Conservation (phyloP, 1,140 invertebrate species). For the Trialeurodes vaporariorum region DNA sequence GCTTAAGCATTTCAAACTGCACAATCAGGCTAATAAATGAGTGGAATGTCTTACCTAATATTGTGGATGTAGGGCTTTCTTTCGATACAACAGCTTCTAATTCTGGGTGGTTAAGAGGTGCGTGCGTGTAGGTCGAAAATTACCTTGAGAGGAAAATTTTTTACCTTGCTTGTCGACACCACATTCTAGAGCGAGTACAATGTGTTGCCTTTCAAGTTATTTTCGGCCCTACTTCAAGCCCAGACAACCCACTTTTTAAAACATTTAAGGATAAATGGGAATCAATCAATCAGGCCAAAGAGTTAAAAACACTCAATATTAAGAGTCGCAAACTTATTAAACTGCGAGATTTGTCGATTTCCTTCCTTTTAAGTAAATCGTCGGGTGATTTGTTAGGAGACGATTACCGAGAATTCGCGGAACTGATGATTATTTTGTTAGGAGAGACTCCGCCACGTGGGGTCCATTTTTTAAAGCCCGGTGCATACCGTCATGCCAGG, state of each 20-base stretch:
- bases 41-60: slow-evolving; percentile 1
- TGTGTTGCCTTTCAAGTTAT: slow-evolving; percentile 6
- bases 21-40: slow-evolving; percentile 7
- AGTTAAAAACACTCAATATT: slow-evolving; percentile 17
- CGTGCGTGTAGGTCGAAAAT: slow-evolving; percentile 9
- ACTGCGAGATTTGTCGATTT: slow-evolving; percentile 19
- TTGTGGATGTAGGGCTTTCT: slow-evolving; percentile 6
- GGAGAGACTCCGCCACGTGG: slow-evolving; percentile 15
- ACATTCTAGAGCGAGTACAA: slow-evolving; percentile 9
- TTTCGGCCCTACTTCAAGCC: slow-evolving; percentile 11
- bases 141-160: slow-evolving; percentile 10
- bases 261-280: slow-evolving; percentile 23
- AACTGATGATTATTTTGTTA: slow-evolving; percentile 13
- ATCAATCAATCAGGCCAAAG: slow-evolving; percentile 19
- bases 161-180: slow-evolving; percentile 14
- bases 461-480: slow-evolving; percentile 10
- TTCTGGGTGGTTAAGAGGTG: slow-evolving; percentile 6
- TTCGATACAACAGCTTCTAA: slow-evolving; percentile 13
- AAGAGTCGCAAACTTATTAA: not conserved
- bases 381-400: slow-evolving; percentile 1
- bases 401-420: slow-evolving; percentile 15
- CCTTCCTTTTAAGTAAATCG: not conserved
- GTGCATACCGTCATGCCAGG: slow-evolving; percentile 14
- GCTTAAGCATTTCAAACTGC: too few relatives aligned
- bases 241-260: slow-evolving; percentile 19